phyloP scores from a whole-genome alignment of 2,797 vertebrate species.

The Pyrocephalus nanus region DNA sequence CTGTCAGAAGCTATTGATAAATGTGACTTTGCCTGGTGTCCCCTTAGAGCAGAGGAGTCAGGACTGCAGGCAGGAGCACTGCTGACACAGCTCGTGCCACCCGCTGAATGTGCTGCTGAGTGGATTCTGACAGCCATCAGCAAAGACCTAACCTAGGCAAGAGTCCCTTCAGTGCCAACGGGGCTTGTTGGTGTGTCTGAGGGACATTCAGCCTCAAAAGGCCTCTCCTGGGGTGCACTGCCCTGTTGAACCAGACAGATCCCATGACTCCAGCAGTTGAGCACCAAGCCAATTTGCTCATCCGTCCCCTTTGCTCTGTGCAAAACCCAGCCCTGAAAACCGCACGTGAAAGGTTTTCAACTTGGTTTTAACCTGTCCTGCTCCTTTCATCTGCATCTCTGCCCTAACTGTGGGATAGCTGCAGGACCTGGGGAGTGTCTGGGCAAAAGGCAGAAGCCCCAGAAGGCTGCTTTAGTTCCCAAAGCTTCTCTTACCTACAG shows the following conservation, averaged over 20 bases:
- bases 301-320: not conserved
- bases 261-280: not conserved
- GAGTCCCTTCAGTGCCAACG: not conserved
- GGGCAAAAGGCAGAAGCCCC: not conserved
- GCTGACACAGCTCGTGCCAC: not conserved
- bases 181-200: rapidly evolving
- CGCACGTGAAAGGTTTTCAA: not conserved
- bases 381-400: not conserved
- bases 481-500: not conserved
- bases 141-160: not conserved
- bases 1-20: not conserved
- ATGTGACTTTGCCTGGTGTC: not conserved
- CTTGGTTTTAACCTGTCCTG: not conserved
- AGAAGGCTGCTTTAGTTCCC: not conserved
- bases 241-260: not conserved
- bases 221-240: not conserved
- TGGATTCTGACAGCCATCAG: not conserved
- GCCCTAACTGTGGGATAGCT: not conserved
- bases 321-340: not conserved
- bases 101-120: not conserved
- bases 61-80: not conserved
- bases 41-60: not conserved
- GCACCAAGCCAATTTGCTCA: not conserved
- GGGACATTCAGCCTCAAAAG: not conserved
- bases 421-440: not conserved